Conservation (phyloP, 2,888 invertebrate species). For the Hemistola chrysoprasaria region DNA sequence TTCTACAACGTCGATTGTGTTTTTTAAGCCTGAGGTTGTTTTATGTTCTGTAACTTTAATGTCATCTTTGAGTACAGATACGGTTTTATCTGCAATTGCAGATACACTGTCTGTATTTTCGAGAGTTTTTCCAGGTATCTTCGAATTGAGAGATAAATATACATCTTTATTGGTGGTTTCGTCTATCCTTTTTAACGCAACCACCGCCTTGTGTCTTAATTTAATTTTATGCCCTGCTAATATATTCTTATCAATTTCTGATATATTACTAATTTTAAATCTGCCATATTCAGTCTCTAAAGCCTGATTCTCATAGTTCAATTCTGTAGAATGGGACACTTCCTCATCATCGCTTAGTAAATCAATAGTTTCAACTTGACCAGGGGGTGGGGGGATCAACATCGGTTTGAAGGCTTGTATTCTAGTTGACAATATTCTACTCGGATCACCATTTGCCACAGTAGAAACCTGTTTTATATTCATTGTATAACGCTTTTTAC, state of each 20-base stretch:
- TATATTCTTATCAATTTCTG: constrained; percentile 32
- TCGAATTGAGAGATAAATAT: too few relatives aligned
- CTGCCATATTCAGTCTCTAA: constrained; percentile 61
- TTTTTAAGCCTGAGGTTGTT: constrained; percentile 4
- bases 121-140: too few relatives aligned
- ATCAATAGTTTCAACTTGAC: constrained; percentile 54
- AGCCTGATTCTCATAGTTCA: constrained; percentile 11
- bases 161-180: too few relatives aligned
- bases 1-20: constrained; percentile 39
- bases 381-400: constrained; percentile 1
- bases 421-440: constrained; percentile 34
- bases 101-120: neutral
- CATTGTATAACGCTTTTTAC: constrained; percentile 47
- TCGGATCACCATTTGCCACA: constrained; percentile 24
- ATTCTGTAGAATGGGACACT: neutral
- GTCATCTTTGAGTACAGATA: constrained; percentile 8
- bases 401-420: constrained; percentile 38
- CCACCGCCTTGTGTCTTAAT: constrained; percentile 50
- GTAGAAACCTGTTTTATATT: constrained; percentile 53
- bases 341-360: constrained; percentile 68
- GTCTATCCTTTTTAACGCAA: constrained; percentile 40
- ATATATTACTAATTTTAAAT: constrained; percentile 43
- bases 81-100: constrained; percentile 3
- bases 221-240: constrained; percentile 51
- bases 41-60: constrained; percentile 7